Base-by-base conservation (phyloP, 2,797 vertebrate genomes). In the Myripristis jacobus region DNA sequence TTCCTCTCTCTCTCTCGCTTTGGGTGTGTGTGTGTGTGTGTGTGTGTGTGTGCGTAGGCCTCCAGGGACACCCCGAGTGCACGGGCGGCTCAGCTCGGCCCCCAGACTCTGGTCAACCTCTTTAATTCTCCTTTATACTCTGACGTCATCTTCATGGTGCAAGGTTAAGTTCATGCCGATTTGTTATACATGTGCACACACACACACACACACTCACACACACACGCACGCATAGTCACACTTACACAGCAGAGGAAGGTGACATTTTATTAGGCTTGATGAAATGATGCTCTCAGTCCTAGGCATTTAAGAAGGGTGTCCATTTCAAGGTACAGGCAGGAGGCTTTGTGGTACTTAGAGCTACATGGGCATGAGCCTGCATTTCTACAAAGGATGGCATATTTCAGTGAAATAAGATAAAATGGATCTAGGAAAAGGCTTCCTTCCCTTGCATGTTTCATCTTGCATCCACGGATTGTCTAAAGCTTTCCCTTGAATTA, bases 141-240 rank as follows among this genome's bases (percentile, higher is more conserved):
- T 29, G 97, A 99, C 86, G 96, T 99, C 84, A 96, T 98, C 89
- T 99, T 99, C 81, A 97, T 97, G 95, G 95, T 99, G 87, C 96
- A 99, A 98, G 97, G 97, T 97, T 94, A 41, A 1, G 50, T 83
- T 38, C 46, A 24, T 1, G 25, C 41, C 48, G 15, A 66, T 68
- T 47, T 31, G 21, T 34, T 2, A 24, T 21, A 22, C 43, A 44
- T 34, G 8, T 7, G 31, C 59, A 5, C 25, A 61, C 34, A 54
- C 43, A 51, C 56, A 21, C 22, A 11, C 13, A 61, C 18, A 19
- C 8, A 34, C 62, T 18, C 59, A 47, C 46, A 56, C 66, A 76
- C 47, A 66, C 63, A 66, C 80, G 80, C 12, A 41, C 15, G 36
- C 3, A 13, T 3, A 41, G 12, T 41, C 36, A 41, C 12, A 41